Evolutionary conservation across 1,140 invertebrate genomes (phyloP), one percentile per base, ranked within the genome.

Genomic region (Drosophila sulfurigaster): DNA sequence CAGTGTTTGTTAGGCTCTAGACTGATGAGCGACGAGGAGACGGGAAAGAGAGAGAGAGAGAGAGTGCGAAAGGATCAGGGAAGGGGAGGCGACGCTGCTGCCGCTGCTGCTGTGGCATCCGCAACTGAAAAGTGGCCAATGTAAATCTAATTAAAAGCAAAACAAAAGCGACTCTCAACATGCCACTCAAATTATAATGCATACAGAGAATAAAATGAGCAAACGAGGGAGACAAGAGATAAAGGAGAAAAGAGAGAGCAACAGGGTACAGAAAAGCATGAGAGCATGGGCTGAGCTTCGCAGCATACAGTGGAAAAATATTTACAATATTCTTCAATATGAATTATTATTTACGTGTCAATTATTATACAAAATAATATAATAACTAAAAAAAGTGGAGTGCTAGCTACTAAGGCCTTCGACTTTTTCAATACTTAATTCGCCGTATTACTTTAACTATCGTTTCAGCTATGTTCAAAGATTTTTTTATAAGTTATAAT

Each of bases 111-210:
- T 41, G 58, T 64, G 51, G 79, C 57, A 81, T 78, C 63, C 76
- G 57, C 79, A 87, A 71, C 83, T 88, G 83, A 88, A 87, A 87
- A 87, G 83, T 87, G 83, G 83, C 83, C 83, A 87, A 87, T 87
- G 83, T 88, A 87, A 87, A 87, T 87, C 83, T 87, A 87, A 87
- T 87, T 87, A 87, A 87, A 87, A 87, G 83, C 83, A 83, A 88
- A 87, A 87, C 83, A 87, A 87, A 87, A 87, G 83, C 83, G 66
- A 88, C 83, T 87, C 83, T 88, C 83, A 83, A 80, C 83, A 80
- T 80, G 83, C 83, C 83, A 87, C 83, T 87, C 83, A 87, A 87
- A 87, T 87, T 87, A 87, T 87, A 87, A 87, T 88, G 83, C 80
- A 87, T 78, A 80, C 62, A 82, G 58, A 69, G 41, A 35, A 51